Conservation (phyloP, 92 coral and sea anemone genomes). For the Porites cylindrica region DNA sequence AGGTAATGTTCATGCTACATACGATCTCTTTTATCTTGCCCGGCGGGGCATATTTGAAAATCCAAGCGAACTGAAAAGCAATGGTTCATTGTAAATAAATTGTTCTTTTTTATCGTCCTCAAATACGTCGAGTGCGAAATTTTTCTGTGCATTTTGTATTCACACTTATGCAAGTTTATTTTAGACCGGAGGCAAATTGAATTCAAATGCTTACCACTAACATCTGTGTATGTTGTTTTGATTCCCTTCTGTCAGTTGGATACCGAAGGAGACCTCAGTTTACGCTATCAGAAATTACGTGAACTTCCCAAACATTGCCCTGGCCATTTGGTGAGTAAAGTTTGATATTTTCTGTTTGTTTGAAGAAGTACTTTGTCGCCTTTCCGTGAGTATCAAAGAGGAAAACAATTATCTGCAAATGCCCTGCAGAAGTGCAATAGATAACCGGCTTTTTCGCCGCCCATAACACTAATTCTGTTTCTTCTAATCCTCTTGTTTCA, state of each 20-base stretch:
- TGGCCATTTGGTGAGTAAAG: conserved; percentile 93
- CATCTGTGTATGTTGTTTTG: conserved; percentile 59
- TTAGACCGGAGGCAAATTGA: conserved; percentile 75
- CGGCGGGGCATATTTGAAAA: conserved; percentile 81
- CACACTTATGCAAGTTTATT: conserved; percentile 80
- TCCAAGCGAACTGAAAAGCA: conserved; percentile 51
- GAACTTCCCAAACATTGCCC: conserved; percentile 96
- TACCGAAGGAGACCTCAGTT: conserved; percentile 81
- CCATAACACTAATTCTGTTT: conserved; percentile 17
- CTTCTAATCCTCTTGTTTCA: conserved; percentile 66
- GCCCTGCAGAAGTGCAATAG: conserved; percentile 28
- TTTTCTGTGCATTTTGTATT: conserved; percentile 29
- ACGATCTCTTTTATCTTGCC: conserved; percentile 75
- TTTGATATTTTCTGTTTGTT: conserved; percentile 44
- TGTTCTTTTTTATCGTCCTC: conserved; percentile 56
- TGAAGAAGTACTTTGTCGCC: conserved; percentile 43
- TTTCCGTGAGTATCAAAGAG: conserved; percentile 11
- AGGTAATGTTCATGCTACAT: conserved; percentile 83
- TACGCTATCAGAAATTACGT: conserved; percentile 75
- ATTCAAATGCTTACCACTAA: conserved; percentile 68
- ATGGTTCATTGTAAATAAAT: conserved; percentile 30
- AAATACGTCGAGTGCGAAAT: conserved; percentile 47
- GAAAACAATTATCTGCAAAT: conserved; percentile 18
- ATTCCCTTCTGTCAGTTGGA: conserved; percentile 77
- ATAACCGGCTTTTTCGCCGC: conserved; percentile 35